A percentile compares a stretch with the other conserved stretches of the same genome.
Conservation (phyloP, 2,113 vertebrate species). For the Melozone crissalis region DNA sequence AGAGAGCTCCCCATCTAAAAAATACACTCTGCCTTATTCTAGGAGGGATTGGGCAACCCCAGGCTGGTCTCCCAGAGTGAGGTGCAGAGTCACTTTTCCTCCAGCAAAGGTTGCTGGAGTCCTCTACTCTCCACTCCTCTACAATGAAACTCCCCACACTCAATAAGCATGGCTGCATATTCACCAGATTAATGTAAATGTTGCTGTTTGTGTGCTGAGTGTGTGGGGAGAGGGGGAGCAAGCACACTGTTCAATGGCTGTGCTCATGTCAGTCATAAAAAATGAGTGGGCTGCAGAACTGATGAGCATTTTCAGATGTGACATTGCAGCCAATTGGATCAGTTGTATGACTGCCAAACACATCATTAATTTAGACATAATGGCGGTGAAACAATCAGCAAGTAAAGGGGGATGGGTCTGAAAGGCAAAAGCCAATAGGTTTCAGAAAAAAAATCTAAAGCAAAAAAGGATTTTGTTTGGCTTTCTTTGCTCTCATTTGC, state of each 20-base stretch:
- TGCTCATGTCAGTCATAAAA: conserved; percentile 9
- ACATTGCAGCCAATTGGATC: conserved; percentile 42
- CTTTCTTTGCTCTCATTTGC: conserved; percentile 30
- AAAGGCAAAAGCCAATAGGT: conserved; percentile 8
- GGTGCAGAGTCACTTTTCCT: background rate
- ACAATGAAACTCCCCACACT: background rate
- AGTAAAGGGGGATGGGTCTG: background rate
- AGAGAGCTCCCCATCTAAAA: background rate
- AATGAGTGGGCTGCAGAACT: background rate
- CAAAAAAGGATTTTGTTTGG: background rate
- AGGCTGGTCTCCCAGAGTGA: background rate
- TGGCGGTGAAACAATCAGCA: conserved; percentile 24
- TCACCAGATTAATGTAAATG: background rate
- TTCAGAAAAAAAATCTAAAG: background rate
- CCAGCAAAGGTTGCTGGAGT: background rate
- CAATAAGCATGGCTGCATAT: background rate
- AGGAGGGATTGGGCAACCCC: background rate
- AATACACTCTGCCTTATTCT: background rate
- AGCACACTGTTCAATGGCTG: background rate
- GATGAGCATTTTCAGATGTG: conserved; percentile 40
- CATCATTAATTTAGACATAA: conserved; percentile 51
- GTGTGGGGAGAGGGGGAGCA: background rate
- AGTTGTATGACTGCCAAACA: conserved; percentile 40
- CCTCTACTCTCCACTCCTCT: background rate
- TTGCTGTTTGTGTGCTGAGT: background rate